Conservation (phyloP, 1,140 invertebrate species). For the Probaryconus sp. region DNA sequence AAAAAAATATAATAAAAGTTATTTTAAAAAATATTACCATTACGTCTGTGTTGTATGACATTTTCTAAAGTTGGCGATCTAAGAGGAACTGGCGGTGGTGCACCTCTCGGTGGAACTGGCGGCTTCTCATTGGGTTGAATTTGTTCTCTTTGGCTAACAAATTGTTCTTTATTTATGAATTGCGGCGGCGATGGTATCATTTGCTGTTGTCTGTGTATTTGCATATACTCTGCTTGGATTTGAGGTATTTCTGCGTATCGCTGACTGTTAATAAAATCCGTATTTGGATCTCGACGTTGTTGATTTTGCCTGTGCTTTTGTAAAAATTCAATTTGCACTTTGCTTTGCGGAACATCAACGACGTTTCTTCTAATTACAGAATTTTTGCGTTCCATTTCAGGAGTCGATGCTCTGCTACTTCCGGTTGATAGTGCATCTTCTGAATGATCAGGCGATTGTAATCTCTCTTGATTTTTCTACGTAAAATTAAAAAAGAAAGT, state of each 20-base stretch:
- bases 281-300: conserved; percentile 61
- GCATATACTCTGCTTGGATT: conserved; percentile 66
- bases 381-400: conserved; percentile 76
- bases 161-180: conserved; percentile 66
- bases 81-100: conserved; percentile 78
- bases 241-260: conserved; percentile 57
- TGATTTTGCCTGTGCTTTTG: conserved; percentile 73
- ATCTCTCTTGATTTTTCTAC: conserved; percentile 73
- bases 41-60: conserved; percentile 67
- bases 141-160: conserved; percentile 62
- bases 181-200: conserved; percentile 53
- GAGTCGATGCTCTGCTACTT: conserved; percentile 77
- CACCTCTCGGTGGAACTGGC: conserved; percentile 79
- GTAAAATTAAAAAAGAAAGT: conserved; percentile 42
- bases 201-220: conserved; percentile 70
- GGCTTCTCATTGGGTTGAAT: conserved; percentile 77
- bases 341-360: conserved; percentile 59
- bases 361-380: conserved; percentile 74
- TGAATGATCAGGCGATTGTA: conserved; percentile 65
- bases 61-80: conserved; percentile 73
- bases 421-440: conserved; percentile 73
- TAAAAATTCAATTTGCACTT: conserved; percentile 71
- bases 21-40: conserved; percentile 59
- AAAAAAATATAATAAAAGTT: conserved; percentile 3
- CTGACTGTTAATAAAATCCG: conserved; percentile 57